phyloP scores from a whole-genome alignment of 2,888 invertebrate genomes.

The Acleris cristana region DNA sequence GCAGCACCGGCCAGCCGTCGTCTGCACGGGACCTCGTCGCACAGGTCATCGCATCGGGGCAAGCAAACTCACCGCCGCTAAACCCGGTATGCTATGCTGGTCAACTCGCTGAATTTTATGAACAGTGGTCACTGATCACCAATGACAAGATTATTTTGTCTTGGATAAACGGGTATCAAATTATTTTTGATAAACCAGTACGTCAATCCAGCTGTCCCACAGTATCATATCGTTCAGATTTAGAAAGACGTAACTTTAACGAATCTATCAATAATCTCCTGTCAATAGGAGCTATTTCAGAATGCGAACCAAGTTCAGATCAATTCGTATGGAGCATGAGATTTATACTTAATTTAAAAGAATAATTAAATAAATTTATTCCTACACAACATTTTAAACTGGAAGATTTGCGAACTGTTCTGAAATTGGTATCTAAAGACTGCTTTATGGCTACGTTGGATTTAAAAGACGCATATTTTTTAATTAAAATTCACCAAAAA shows the following conservation, averaged over 20 bases:
- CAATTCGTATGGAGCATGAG: conserved; percentile 34
- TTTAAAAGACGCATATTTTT: conserved; percentile 24
- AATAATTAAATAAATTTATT: conserved; percentile 33
- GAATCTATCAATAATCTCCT: not conserved
- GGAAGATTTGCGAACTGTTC: conserved; percentile 32
- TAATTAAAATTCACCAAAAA: not conserved
- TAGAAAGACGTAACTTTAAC: not conserved
- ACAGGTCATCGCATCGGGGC: conserved; percentile 10
- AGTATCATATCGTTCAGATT: not conserved
- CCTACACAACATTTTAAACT: conserved; percentile 38
- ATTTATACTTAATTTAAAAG: conserved; percentile 36
- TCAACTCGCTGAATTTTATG: conserved; percentile 21
- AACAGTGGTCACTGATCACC: conserved; percentile 34
- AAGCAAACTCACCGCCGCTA: conserved; percentile 20
- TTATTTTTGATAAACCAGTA: conserved; percentile 18
- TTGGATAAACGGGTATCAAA: conserved; percentile 34
- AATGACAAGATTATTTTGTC: conserved; percentile 25
- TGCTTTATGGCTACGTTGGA: conserved; percentile 27
- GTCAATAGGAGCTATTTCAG: conserved; percentile 25
- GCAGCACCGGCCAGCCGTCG: conserved; percentile 6
- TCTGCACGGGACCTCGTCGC: conserved; percentile 12
- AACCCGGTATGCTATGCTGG: conserved; percentile 36
- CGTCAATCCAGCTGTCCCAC: not conserved
- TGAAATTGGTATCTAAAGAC: conserved; percentile 30
- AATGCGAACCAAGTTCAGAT: conserved; percentile 22